Percentiles rank a stretch among this genome's conserved stretches.
These are phyloP conservation scores for Drosophila erecta DNA, from an alignment of 1,140 invertebrate species.

Conservation along the genomic window DNA sequence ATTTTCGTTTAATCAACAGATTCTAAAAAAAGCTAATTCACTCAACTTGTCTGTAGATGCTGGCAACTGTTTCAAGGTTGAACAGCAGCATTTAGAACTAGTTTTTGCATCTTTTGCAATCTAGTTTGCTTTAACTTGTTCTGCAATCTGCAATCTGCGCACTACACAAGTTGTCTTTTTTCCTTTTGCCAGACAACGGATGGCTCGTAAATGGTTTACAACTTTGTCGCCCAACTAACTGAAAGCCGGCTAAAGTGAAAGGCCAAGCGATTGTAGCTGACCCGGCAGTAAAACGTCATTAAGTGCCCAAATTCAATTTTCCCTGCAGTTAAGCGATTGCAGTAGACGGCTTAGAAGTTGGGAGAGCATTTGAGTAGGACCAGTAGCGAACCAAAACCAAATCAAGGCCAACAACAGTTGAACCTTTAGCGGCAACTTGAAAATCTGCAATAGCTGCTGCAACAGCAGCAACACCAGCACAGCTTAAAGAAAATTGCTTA, in stretches of 20 bases:
- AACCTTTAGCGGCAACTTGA: constrained; percentile 8
- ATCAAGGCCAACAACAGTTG: constrained; percentile 16
- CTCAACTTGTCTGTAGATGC: constrained; percentile 8
- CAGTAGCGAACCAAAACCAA: constrained; percentile 15
- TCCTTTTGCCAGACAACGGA: constrained; percentile 21
- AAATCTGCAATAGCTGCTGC: neutral
- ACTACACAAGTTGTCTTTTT: constrained; percentile 63
- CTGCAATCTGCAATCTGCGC: constrained; percentile 63
- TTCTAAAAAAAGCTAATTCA: neutral
- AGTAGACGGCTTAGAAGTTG: constrained; percentile 40
- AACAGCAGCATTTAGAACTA: constrained; percentile 24
- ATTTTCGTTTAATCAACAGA: constrained; percentile 21
- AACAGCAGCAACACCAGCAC: constrained; percentile 13
- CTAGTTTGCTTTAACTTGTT: constrained; percentile 28
- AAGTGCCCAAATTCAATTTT: constrained; percentile 76
- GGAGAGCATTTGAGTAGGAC: constrained; percentile 18
- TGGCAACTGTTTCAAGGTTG: constrained; percentile 20
- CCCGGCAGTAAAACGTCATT: constrained; percentile 40
- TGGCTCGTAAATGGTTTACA: constrained; percentile 64
- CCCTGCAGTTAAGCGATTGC: constrained; percentile 59
- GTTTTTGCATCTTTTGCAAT: constrained; percentile 25
- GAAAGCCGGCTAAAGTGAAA: constrained; percentile 66
- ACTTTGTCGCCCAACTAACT: constrained; percentile 70
- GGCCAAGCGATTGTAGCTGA: constrained; percentile 25
- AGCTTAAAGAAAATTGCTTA: constrained; percentile 28